These are phyloP conservation scores for Paracanthobrama guichenoti DNA, from an alignment of 2,113 vertebrate species.

Conservation along the genomic window DNA sequence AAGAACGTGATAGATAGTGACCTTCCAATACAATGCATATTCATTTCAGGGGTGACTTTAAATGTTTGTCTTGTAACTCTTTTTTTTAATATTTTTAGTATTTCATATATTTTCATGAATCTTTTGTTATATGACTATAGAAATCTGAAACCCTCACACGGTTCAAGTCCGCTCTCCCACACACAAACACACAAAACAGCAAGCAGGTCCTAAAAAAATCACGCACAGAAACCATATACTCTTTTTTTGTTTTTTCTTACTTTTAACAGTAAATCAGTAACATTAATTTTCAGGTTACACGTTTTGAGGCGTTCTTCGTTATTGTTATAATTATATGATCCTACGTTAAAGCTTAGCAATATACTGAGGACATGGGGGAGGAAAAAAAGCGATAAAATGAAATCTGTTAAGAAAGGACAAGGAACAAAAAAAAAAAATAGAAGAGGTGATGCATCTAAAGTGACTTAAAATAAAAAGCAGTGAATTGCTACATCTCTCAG, in stretches of 20 bases:
- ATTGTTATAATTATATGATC: conserved; percentile 74
- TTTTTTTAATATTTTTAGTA: conserved; percentile 67
- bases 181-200: conserved; percentile 77
- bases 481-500: conserved; percentile 76
- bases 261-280: conserved; percentile 80
- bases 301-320: conserved; percentile 83
- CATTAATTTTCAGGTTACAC: conserved; percentile 82
- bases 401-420: conserved; percentile 70
- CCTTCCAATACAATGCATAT: conserved; percentile 80
- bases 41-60: conserved; percentile 76
- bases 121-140: conserved; percentile 77
- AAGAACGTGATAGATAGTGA: conserved; percentile 80
- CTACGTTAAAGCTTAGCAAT: conserved; percentile 91
- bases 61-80: conserved; percentile 63
- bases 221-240: conserved; percentile 79
- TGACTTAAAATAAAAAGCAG: conserved; percentile 73
- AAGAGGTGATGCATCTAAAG: conserved; percentile 70
- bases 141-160: conserved; percentile 83
- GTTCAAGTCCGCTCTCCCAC: conserved; percentile 72
- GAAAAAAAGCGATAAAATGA: conserved; percentile 70
- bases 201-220: conserved; percentile 78
- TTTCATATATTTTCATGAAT: conserved; percentile 79
- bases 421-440: conserved; percentile 36
- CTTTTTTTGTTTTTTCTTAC: conserved; percentile 76
- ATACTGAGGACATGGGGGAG: conserved; percentile 75